These are phyloP conservation scores for Emesis russula DNA, from an alignment of 2,888 invertebrate species.

Conservation along the genomic window DNA sequence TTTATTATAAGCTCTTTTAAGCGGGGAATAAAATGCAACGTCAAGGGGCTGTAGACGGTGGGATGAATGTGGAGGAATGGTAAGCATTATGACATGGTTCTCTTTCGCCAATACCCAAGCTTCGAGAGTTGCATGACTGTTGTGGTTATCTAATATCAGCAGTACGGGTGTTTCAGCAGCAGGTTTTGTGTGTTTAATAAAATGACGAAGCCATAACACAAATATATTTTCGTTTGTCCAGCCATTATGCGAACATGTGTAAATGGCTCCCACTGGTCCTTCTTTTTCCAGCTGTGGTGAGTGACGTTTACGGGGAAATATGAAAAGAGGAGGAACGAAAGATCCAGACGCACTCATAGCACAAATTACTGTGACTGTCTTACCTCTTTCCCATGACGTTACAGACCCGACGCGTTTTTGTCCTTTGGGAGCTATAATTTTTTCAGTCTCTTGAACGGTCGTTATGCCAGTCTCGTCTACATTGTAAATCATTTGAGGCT, in stretches of 20 bases:
- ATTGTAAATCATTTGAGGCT: constrained; percentile 23
- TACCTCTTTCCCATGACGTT: constrained; percentile 77
- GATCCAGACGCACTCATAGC: constrained; percentile 76
- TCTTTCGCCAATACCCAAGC: constrained; percentile 78
- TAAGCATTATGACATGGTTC: constrained; percentile 68
- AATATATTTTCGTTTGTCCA: constrained; percentile 62
- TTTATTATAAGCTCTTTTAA: constrained; percentile 81
- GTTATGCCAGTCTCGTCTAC: too few relatives aligned
- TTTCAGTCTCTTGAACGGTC: constrained; percentile 38
- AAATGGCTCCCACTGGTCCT: too few relatives aligned
- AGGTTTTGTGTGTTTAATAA: constrained; percentile 60
- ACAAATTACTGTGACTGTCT: constrained; percentile 70
- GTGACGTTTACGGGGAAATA: constrained; percentile 69
- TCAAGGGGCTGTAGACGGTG: constrained; percentile 87
- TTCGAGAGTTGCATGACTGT: constrained; percentile 62
- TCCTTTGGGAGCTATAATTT: constrained; percentile 69
- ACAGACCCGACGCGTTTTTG: constrained; percentile 70
- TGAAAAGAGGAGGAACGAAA: constrained; percentile 75
- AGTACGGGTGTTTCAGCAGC: constrained; percentile 31
- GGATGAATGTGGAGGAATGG: constrained; percentile 87
- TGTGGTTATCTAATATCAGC: constrained; percentile 37
- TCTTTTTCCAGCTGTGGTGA: background rate
- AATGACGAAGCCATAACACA: constrained; percentile 51
- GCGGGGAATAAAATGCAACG: constrained; percentile 81
- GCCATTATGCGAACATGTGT: background rate